Base-by-base conservation (phyloP, 2,888 invertebrate genomes). In the Clunio marinus region DNA sequence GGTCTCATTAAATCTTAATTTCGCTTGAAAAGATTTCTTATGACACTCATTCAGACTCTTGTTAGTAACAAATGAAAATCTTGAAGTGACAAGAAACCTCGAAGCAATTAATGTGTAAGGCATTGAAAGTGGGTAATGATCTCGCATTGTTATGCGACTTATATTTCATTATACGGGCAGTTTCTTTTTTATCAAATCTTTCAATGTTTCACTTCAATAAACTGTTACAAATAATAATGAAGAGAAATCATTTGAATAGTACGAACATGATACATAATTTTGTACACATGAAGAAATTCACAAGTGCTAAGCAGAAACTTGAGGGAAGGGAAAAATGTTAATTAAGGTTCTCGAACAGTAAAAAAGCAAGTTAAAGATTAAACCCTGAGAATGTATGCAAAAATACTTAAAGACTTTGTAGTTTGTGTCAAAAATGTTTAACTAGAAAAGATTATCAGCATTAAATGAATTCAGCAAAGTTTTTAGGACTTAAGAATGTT, bases 151-250 rank as follows among this genome's bases (percentile, higher is more conserved):
- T 57, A 25, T 35, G n/a, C 37, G 41, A 15, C 15, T 41, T n/a
- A 15, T 15, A n/a, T n/a, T 15, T 7, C 59, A 32, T 60, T 35
- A 60, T 60, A 60, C 60, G 60, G 60, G 60, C 60, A 60, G 4
- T 60, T n/a, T 60, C 37, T n/a, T 35, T 32, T 20, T 32, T n/a
- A n/a, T 32, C 32, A 32, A 32, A 32, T 32, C 32, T 32, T 32
- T 32, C 10, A 5, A 8, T 32, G 32, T 10, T 32, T 8, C 32
- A 32, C 7, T 32, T 32, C 32, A 32, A 32, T 8, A n/a, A n/a
- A n/a, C n/a, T n/a, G n/a, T n/a, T n/a, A n/a, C n/a, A n/a, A n/a
- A n/a, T n/a, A n/a, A n/a, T n/a, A n/a, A n/a, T n/a, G n/a, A n/a
- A n/a, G n/a, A n/a, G n/a, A n/a, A n/a, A n/a, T n/a, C n/a, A n/a